Percentiles rank a stretch among this genome's conserved stretches.
These are phyloP conservation scores for Lasius platythorax DNA, from an alignment of 2,888 invertebrate genomes.

Conservation along the genomic window DNA sequence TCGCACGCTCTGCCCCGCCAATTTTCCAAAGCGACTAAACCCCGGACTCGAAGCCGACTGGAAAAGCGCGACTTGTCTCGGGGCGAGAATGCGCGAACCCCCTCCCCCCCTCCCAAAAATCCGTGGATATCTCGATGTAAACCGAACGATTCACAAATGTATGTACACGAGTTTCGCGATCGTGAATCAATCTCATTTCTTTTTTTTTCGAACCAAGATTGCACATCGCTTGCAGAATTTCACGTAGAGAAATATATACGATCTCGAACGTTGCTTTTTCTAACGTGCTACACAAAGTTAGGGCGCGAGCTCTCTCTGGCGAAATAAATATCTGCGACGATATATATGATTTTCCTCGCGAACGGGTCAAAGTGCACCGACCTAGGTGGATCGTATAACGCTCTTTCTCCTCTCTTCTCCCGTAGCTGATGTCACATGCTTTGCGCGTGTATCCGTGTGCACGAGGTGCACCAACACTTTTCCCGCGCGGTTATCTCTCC, in stretches of 20 bases:
- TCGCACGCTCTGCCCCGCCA: constrained; percentile 59
- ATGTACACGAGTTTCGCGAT: neutral
- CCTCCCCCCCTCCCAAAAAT: too few species aligned
- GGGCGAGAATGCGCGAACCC: neutral
- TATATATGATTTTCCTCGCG: constrained; percentile 43
- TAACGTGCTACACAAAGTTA: neutral
- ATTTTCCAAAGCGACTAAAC: constrained; percentile 67
- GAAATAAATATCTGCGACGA: constrained; percentile 36
- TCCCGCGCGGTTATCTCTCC: constrained; percentile 29
- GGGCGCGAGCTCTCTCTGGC: neutral
- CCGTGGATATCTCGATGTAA: neutral
- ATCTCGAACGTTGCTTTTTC: neutral
- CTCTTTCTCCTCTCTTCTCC: constrained; percentile 47
- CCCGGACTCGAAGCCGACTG: constrained; percentile 35
- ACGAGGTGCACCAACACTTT: constrained; percentile 35
- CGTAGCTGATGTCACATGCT: constrained; percentile 15
- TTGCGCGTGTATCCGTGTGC: constrained; percentile 26
- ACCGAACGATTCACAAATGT: neutral
- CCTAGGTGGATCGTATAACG: constrained; percentile 51
- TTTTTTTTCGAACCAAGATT: neutral
- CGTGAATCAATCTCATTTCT: neutral
- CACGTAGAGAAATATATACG: neutral
- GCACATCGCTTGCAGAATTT: neutral
- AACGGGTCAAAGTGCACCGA: constrained; percentile 56
- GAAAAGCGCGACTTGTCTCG: constrained; percentile 33